Conservation (phyloP, 2,888 invertebrate genomes). For the Plebejus melissa region DNA sequence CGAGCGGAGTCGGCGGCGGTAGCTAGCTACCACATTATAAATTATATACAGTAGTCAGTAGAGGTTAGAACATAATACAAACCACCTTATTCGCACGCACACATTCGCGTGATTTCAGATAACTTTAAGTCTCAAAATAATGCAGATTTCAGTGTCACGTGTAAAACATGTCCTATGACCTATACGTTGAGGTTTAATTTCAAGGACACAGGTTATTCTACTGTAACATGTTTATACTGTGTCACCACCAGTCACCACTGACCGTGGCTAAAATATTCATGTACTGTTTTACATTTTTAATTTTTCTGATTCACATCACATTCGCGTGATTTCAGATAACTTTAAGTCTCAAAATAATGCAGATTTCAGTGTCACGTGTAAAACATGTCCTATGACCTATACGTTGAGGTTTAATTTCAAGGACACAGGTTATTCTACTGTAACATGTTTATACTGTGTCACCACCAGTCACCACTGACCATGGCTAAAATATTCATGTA, state of each 20-base stretch:
- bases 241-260: not conserved
- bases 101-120: too few relatives aligned
- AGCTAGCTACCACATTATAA: not conserved
- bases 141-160: not conserved
- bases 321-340: too few relatives aligned
- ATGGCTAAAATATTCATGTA: slow-evolving; percentile 27
- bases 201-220: not conserved
- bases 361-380: not conserved
- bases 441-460: not conserved
- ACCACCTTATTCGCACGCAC: not conserved
- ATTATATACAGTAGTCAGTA: not conserved
- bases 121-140: not conserved
- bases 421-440: not conserved
- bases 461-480: not conserved
- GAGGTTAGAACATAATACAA: not conserved
- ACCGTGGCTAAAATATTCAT: slow-evolving; percentile 12
- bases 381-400: not conserved
- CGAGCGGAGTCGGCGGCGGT: slow-evolving; percentile 27
- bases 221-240: not conserved
- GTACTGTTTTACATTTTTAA: not conserved
- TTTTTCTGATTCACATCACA: slow-evolving; percentile 1
- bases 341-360: not conserved
- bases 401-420: not conserved
- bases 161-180: not conserved
- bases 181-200: not conserved